Base-by-base conservation (phyloP, 2,888 invertebrate species). In the Spodoptera exigua region DNA sequence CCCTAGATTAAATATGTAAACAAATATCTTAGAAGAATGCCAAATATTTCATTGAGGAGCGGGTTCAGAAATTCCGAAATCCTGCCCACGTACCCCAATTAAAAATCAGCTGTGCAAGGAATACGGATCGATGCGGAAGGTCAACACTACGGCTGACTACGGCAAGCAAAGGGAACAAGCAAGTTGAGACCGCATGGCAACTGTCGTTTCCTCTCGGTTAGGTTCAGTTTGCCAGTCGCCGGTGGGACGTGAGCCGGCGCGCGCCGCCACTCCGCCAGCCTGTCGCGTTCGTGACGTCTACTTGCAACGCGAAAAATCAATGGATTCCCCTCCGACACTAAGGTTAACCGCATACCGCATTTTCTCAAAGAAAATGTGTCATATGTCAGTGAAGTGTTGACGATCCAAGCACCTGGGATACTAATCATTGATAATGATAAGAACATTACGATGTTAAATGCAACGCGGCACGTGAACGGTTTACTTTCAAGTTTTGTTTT, bases 331-430 rank as follows among this genome's bases (percentile, higher is more conserved):
- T 80, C 81, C 85, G 81, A 82, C 83, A 74, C 83, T 86, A 86
- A 92, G 91, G 91, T 92, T 90, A 85, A 85, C 89, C 90, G 93
- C 93, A 93, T 93, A 92, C 92, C 92, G 93, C 93, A 94, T 93
- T 93, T 93, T 91, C 90, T 82, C 61, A 75, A 82, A 72, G 89
- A 93, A 93, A 93, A 93, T 91, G 91, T 89, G 88, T 72, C 85
- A 81, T 89, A 93, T 93, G 93, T 87, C 59, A 89, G 93, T 93
- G 92, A 86, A 89, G 91, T 92, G 90, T 75, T 86, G 81, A 88
- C 81, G 65, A 61, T 66, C 68, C 41, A 64, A 58, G 76, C 80
- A 74, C 76, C 72, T 79, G 61, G 77, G 79, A 76, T 79, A 71
- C 69, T 71, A 66, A 74, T 70, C 71, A 80, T 79, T 75, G 74